Percentiles rank a stretch among this genome's conserved stretches.
phyloP scores from a whole-genome alignment of 2,113 vertebrate species.

The Pedetes capensis region DNA sequence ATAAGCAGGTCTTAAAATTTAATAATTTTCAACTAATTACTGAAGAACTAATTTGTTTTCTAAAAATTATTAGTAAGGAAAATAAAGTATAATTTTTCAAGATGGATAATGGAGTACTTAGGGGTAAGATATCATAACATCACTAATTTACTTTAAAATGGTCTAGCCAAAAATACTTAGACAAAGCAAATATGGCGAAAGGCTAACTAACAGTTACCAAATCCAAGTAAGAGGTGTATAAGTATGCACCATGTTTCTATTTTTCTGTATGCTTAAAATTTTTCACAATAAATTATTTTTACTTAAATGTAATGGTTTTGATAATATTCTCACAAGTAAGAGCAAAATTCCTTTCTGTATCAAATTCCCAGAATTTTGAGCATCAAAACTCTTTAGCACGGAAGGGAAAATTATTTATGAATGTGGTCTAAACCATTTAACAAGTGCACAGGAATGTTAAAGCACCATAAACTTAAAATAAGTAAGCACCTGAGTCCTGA shows the following conservation, averaged over 20 bases:
- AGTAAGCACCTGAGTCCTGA: not conserved
- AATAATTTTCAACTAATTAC: conserved; percentile 20
- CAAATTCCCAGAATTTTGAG: conserved; percentile 1
- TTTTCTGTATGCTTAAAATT: not conserved
- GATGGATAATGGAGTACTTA: not conserved
- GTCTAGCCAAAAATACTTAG: not conserved
- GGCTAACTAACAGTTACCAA: not conserved
- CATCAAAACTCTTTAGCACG: not conserved
- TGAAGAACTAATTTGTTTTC: too few species aligned
- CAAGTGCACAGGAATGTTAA: not conserved
- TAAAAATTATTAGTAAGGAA: not conserved
- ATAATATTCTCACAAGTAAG: not conserved
- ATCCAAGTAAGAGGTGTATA: not conserved
- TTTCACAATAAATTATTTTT: not conserved
- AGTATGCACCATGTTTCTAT: not conserved
- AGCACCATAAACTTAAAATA: not conserved
- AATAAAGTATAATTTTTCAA: conserved; percentile 15
- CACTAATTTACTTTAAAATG: not conserved
- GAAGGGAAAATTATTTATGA: not conserved
- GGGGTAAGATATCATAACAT: not conserved
- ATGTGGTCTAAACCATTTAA: not conserved
- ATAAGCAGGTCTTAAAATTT: not conserved
- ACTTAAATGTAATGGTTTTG: not conserved
- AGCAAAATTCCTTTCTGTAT: not conserved
- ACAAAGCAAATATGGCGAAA: not conserved